Base-by-base conservation (phyloP, 2,113 vertebrate species). In the Hypanus sabinus region DNA sequence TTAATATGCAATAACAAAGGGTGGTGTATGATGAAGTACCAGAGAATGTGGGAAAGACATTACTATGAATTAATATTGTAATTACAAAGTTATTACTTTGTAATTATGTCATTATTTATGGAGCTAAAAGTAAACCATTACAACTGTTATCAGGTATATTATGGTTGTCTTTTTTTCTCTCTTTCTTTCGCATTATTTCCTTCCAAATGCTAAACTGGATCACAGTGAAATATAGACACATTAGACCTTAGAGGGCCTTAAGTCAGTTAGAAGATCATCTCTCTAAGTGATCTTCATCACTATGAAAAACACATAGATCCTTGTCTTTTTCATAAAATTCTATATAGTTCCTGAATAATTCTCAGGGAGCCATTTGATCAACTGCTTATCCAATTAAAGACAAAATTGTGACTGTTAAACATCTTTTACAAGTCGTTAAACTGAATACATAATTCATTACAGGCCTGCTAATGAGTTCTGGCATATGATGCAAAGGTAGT, bases 351-450 rank as follows among this genome's bases (percentile, higher is more conserved):
- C 95, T 95, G 94, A 94, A 95, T 96, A 97, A 96, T 95, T 97
- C 97, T 97, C 96, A 96, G 96, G 96, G 95, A 95, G 94, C 96
- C 94, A 95, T 97, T 97, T 96, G 97, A 97, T 97, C 97, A 97
- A 96, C 94, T 96, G 96, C 95, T 97, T 97, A 96, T 96, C 96
- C 97, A 97, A 97, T 97, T 97, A 97, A 97, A 97, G 97, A 96
- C 97, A 97, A 98, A 98, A 99, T 97, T 97, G 95, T 97, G 98
- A 98, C 97, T 97, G 98, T 98, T 99, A 98, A 99, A 98, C 98
- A 98, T 98, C 97, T 98, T 99, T 99, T 99, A 99, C 98, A 98
- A 98, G 98, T 97, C 98, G 98, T 98, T 99, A 99, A 98, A 97
- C 96, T 96, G 96, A 97, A 97, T 97, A 97, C 97, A 97, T 98